Base-by-base conservation (phyloP, 2,797 vertebrate genomes). In the Acanthopagrus latus region DNA sequence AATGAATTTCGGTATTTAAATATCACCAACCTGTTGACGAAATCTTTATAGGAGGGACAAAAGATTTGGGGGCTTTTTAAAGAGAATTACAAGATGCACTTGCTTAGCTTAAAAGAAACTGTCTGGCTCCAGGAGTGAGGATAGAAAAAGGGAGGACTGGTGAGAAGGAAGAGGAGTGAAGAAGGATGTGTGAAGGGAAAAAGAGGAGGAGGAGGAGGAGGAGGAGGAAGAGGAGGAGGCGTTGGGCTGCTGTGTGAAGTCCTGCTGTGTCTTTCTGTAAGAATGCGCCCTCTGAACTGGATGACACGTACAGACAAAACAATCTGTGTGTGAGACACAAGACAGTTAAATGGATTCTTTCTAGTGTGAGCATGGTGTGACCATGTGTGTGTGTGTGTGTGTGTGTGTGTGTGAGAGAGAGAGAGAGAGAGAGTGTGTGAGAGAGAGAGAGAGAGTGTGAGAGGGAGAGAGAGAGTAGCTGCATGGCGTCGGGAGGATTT, bases 251-350 rank as follows among this genome's bases (percentile, higher is more conserved):
- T 63, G 80, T 83, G 86, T 86, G 81, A 89, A 88, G 87, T 86
- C 68, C 83, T 29, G 18, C 88, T 90, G 88, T 91, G 91, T 90
- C 81, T 74, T 87, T 81, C 87, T 77, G 74, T 84, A 88, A 93
- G 89, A 93, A 93, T 91, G 88, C 51, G 7, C 51, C 86, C 90
- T 92, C 82, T 93, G 91, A 92, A 93, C 91, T 81, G 85, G 73
- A 91, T 91, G 90, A 92, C 88, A 93, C 92, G 48, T 82, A 57
- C 80, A 85, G 80, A 91, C 91, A 91, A 90, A 90, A 92, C 88
- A 89, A 89, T 87, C 84, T 85, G 83, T 90, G 88, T 92, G 83
- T 79, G 83, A 66, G 57, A 76, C 62, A 69, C 73, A 64, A 79
- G 82, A 77, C 75, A 43, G 75, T 86, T 79, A 85, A 89, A 89